Evolutionary conservation across 2,113 vertebrate species (phyloP).

Genomic region (Daphoenositta chrysoptera): DNA sequence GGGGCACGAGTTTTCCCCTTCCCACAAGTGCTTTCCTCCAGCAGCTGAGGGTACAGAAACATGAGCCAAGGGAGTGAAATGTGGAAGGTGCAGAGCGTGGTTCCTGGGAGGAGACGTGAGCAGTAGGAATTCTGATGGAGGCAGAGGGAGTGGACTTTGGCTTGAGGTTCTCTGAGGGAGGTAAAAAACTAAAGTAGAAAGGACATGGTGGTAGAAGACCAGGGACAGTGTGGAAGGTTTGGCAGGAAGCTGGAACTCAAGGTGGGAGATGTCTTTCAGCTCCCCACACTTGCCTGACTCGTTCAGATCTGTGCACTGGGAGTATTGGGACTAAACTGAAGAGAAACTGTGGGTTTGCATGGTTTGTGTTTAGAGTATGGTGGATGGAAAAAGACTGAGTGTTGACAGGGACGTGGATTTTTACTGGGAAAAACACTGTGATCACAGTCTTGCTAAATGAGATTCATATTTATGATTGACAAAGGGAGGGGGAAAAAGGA

Average conservation of each 20-base stretch:
- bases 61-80: background rate
- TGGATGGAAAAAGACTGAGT: background rate
- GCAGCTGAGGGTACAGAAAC: background rate
- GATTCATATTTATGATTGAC: background rate
- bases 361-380: background rate
- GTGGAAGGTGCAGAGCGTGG: background rate
- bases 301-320: background rate
- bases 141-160: background rate
- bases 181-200: background rate
- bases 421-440: background rate
- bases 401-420: background rate
- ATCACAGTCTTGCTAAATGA: background rate
- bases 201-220: background rate
- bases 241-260: background rate
- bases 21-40: background rate
- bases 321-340: background rate
- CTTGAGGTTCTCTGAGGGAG: background rate
- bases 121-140: background rate
- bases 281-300: background rate
- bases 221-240: background rate
- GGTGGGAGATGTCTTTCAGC: background rate
- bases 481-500: background rate
- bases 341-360: background rate
- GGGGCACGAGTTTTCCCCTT: accelerated
- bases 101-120: background rate